Evolutionary conservation across 2,113 vertebrate genomes (phyloP).

Genomic region (Clinocottus analis): DNA sequence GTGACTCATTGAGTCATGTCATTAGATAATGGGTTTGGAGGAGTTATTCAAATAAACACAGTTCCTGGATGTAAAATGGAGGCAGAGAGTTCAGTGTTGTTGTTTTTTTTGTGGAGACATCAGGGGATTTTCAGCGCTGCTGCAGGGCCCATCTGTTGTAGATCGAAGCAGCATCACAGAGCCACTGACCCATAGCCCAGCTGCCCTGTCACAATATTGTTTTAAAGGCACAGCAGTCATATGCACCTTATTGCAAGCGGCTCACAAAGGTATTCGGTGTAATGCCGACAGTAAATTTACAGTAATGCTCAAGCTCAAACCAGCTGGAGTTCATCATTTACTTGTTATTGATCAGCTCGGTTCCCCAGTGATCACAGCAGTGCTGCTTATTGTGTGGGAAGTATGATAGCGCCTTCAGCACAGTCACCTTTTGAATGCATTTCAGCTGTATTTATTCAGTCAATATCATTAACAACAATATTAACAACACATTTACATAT

Average conservation of each 20-base stretch:
- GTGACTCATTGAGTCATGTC: slow-evolving; percentile 76
- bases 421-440: slow-evolving; percentile 9
- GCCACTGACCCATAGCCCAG: slow-evolving; percentile 73
- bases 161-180: slow-evolving; percentile 66
- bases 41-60: slow-evolving; percentile 75
- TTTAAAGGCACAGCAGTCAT: slow-evolving; percentile 70
- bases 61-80: slow-evolving; percentile 68
- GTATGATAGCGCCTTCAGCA: slow-evolving; percentile 19
- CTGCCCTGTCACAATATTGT: slow-evolving; percentile 73
- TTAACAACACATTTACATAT: slow-evolving; percentile 25
- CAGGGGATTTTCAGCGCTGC: slow-evolving; percentile 72
- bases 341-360: slow-evolving; percentile 57
- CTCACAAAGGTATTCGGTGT: slow-evolving; percentile 41
- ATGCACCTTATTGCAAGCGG: slow-evolving; percentile 58
- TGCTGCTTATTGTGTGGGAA: slow-evolving; percentile 40
- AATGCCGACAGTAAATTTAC: slow-evolving; percentile 36
- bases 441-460: slow-evolving; percentile 26
- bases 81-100: slow-evolving; percentile 51
- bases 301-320: slow-evolving; percentile 30
- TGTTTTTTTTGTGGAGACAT: slow-evolving; percentile 64
- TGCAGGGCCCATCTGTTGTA: slow-evolving; percentile 77
- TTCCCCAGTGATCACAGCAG: slow-evolving; percentile 29
- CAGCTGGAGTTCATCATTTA: slow-evolving; percentile 47
- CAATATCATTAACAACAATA: slow-evolving; percentile 34
- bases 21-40: slow-evolving; percentile 77